Evolutionary conservation across 2,888 invertebrate species (phyloP), one percentile per base, ranked within the genome.

Genomic region (Eremobia ochroleuca): DNA sequence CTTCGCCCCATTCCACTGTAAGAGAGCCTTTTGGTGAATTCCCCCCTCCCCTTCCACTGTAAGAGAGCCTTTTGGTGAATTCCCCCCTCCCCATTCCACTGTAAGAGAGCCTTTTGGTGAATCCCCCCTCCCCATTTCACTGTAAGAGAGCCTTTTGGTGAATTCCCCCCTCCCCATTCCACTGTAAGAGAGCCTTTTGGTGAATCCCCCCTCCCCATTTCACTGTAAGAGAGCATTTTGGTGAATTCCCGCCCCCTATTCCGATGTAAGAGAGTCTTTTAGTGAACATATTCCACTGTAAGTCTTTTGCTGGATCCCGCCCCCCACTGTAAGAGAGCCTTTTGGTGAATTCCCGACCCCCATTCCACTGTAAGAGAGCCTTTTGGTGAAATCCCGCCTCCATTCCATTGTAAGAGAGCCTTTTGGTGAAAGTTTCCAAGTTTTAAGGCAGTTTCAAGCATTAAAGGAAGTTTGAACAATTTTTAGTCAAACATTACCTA

Each of bases 81-180:
- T n/a, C n/a, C n/a, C n/a, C n/a, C n/a, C n/a, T n/a, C 95, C 95
- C 96, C 96, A 96, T 86, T 96, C 96, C 95, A 96, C 96, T 96
- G 83, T 13, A 68, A n/a, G 1, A n/a, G 6, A 66, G 8, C 28
- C 66, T n/a, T n/a, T n/a, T n/a, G n/a, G n/a, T n/a, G n/a, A n/a
- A n/a, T n/a, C n/a, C n/a, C n/a, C n/a, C n/a, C n/a, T n/a, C 95
- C 95, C 96, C 96, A 96, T 86, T 96, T 95, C 95, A 96, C 96
- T 96, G 83, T 13, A 68, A n/a, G 1, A n/a, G 6, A 66, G 8
- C 28, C 66, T n/a, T n/a, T n/a, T n/a, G n/a, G n/a, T n/a, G n/a
- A n/a, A n/a, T n/a, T n/a, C n/a, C n/a, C n/a, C n/a, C n/a, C n/a
- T n/a, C 95, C 95, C 96, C 96, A 96, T 86, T 96, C 96, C 95